Evolutionary conservation across 1,140 invertebrate species (phyloP), one percentile per base, ranked within the genome.

Genomic region (Drosophila dunni): DNA sequence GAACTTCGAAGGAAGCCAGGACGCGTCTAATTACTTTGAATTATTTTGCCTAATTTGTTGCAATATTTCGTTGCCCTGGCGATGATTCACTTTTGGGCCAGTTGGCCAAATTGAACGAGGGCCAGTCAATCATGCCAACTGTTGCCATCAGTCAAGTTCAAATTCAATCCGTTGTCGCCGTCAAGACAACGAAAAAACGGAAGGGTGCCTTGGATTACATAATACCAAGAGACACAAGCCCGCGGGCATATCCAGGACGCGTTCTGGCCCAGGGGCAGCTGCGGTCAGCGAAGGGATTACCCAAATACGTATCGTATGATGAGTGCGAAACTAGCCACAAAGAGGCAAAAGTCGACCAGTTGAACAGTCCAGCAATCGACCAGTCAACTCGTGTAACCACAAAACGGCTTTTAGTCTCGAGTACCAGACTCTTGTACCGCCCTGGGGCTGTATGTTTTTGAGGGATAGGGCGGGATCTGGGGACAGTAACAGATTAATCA

Each of bases 51-150:
- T 77, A 90, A 90, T 90, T 90, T 82, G 54, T 29, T 50, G 74
- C 61, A 71, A 79, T 79, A 70, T 75, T 63, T 56, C 74, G 83
- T 90, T 85, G 79, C 67, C 78, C 79, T 36, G 78, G 64, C 79
- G 65, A 90, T 90, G 77, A 81, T 74, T 75, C 72, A 82, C 79
- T 29, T 68, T 81, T 24, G 54, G 61, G 42, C 48, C 66, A 66
- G 57, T 46, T 61, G 70, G 73, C 20, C 48, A 63, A 71, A 44
- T 24, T 36, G 33, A 50, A 56, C 48, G n/a, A 63, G 44, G 20
- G 42, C 38, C 78, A 74, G 69, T 88, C 84, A 88, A 88, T 88
- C 84, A 84, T 83, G 84, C 80, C 84, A 89, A 89, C 84, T 89
- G 84, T 89, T 89, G 84, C 84, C 80, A 89, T 89, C 80, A 69